These are phyloP conservation scores for Carabus problematicus DNA, from an alignment of 2,888 invertebrate species.

Conservation along the genomic window DNA sequence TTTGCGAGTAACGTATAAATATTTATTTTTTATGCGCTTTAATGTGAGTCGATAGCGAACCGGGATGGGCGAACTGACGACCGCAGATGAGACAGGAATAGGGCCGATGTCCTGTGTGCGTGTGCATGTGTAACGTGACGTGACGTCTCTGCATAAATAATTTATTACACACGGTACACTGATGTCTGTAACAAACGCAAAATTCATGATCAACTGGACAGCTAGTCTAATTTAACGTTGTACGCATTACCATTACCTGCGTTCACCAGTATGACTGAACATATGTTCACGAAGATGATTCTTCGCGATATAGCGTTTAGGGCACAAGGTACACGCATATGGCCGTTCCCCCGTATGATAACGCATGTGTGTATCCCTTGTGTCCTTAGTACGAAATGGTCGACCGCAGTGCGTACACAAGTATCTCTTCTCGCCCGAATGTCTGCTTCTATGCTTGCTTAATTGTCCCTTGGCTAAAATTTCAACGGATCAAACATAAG, in stretches of 20 bases:
- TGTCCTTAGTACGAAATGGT: conserved; percentile 57
- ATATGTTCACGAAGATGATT: conserved; percentile 56
- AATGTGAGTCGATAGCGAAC: conserved; percentile 48
- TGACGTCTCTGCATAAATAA: conserved; percentile 53
- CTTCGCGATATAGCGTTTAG: conserved; percentile 57
- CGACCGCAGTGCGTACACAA: conserved; percentile 58
- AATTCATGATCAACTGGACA: no score
- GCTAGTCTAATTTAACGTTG: no score
- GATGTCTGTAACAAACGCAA: conserved; percentile 42
- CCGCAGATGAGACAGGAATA: conserved; percentile 53
- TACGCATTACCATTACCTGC: no score
- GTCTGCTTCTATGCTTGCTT: conserved; percentile 56
- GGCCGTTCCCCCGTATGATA: conserved; percentile 58
- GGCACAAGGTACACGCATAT: conserved; percentile 55
- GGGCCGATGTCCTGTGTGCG: conserved; percentile 54
- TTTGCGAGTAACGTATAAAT: no score
- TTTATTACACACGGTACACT: conserved; percentile 54
- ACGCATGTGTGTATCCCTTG: conserved; percentile 57
- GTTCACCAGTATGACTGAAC: conserved; percentile 27
- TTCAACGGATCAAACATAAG: conserved; percentile 12
- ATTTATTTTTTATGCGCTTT: conserved; percentile 40
- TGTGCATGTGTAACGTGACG: conserved; percentile 53
- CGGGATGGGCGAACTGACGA: conserved; percentile 51
- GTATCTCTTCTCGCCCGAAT: conserved; percentile 57
- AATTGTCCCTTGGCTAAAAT: conserved; percentile 55